These are phyloP conservation scores for Martes martes DNA, from an alignment of 2,113 vertebrate species.

Conservation along the genomic window DNA sequence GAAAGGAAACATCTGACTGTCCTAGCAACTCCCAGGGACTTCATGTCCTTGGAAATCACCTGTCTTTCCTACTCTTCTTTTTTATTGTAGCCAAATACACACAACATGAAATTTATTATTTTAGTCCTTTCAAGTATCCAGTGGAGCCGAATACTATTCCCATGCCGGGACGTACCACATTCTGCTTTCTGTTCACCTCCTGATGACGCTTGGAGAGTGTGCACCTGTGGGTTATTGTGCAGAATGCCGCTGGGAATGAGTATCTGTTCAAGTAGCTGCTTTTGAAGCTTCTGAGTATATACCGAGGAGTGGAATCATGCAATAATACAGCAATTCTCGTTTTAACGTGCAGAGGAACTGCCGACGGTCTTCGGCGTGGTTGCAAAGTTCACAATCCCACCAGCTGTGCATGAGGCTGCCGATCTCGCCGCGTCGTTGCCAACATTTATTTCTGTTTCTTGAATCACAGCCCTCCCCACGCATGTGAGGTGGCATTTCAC, in stretches of 20 bases:
- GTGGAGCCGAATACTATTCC: background rate
- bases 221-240: background rate
- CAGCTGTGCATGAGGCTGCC: background rate
- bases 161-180: too few species aligned
- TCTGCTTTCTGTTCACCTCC: background rate
- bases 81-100: background rate
- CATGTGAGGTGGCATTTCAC: background rate
- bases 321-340: background rate
- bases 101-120: background rate
- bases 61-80: background rate
- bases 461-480: background rate
- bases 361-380: background rate
- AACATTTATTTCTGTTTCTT: background rate
- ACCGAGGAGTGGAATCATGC: background rate
- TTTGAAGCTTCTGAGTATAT: background rate
- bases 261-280: background rate
- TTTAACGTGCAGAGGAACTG: background rate
- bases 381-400: background rate
- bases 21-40: background rate
- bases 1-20: background rate
- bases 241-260: background rate
- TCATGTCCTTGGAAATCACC: background rate
- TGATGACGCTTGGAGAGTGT: background rate
- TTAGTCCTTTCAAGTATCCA: background rate
- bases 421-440: background rate